These are phyloP conservation scores for Ecdyonurus torrentis DNA, from an alignment of 2,888 invertebrate species.

Conservation along the genomic window DNA sequence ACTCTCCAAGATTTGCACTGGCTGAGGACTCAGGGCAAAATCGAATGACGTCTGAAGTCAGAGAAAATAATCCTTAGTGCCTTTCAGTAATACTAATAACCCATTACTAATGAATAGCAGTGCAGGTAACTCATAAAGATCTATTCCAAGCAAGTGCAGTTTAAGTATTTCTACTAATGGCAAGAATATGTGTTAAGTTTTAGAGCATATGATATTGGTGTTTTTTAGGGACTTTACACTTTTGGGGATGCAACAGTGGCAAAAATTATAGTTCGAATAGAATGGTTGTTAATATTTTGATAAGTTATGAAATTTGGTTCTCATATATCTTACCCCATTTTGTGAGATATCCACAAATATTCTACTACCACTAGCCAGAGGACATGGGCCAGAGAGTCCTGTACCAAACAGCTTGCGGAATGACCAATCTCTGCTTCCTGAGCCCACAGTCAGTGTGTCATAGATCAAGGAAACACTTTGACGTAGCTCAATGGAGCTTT, in stretches of 20 bases:
- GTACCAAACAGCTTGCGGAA: constrained; percentile 74
- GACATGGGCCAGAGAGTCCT: constrained; percentile 65
- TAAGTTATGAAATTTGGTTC: background rate
- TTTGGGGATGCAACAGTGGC: no score
- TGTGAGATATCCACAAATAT: constrained; percentile 62
- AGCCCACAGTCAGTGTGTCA: constrained; percentile 47
- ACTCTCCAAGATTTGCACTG: constrained; percentile 39
- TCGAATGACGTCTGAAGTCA: constrained; percentile 17
- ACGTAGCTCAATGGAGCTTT: constrained; percentile 57
- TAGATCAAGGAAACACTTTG: constrained; percentile 79
- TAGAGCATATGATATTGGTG: background rate
- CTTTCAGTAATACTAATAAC: no score
- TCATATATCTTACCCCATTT: constrained; percentile 14
- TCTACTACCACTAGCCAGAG: constrained; percentile 56
- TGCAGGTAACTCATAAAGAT: no score
- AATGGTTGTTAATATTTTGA: background rate
- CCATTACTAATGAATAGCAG: no score
- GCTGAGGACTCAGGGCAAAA: constrained; percentile 45
- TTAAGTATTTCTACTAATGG: no score
- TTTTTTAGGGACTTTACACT: background rate
- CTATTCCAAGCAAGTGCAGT: no score
- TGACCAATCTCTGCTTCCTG: constrained; percentile 59
- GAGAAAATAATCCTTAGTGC: no score
- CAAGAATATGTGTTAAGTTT: no score
- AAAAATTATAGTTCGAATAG: background rate